phyloP scores from a whole-genome alignment of 2,797 vertebrate genomes.

The Australoheros facetus region DNA sequence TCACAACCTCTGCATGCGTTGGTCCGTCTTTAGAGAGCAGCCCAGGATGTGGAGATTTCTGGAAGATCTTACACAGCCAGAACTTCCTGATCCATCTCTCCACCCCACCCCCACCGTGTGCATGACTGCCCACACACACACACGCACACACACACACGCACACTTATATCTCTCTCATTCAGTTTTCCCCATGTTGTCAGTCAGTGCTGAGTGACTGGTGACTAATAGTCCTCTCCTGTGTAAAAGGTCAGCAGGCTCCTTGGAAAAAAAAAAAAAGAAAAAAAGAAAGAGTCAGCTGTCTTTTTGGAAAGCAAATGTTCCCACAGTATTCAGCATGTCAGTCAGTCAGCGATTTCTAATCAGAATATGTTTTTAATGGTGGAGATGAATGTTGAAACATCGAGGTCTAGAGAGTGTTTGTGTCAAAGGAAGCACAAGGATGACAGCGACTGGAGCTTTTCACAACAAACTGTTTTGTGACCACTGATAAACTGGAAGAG shows the following conservation, averaged over 20 bases:
- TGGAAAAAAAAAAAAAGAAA: conserved; percentile 53
- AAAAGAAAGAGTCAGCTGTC: conserved; percentile 64
- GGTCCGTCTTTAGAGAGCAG: conserved; percentile 53
- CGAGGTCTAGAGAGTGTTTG: conserved; percentile 37
- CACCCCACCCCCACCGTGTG: neutral
- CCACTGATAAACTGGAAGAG: conserved; percentile 40
- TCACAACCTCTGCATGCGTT: conserved; percentile 67
- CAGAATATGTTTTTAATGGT: conserved; percentile 68
- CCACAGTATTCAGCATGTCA: conserved; percentile 54
- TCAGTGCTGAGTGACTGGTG: conserved; percentile 76
- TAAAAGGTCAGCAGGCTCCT: conserved; percentile 68
- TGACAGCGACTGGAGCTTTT: neutral
- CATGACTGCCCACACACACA: neutral
- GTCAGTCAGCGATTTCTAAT: conserved; percentile 70
- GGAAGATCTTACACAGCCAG: conserved; percentile 29
- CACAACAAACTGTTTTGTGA: conserved; percentile 19
- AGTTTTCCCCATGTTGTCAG: conserved; percentile 69
- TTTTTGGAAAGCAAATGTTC: conserved; percentile 75
- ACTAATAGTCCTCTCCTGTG: conserved; percentile 68
- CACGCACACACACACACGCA: neutral
- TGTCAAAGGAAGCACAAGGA: conserved; percentile 21
- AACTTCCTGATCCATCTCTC: conserved; percentile 17
- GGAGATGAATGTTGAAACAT: conserved; percentile 34
- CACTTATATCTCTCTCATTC: conserved; percentile 51
- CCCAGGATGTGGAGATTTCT: conserved; percentile 46